Evolutionary conservation across 1,140 invertebrate species (phyloP).

Genomic region (Aphelinus certus): DNA sequence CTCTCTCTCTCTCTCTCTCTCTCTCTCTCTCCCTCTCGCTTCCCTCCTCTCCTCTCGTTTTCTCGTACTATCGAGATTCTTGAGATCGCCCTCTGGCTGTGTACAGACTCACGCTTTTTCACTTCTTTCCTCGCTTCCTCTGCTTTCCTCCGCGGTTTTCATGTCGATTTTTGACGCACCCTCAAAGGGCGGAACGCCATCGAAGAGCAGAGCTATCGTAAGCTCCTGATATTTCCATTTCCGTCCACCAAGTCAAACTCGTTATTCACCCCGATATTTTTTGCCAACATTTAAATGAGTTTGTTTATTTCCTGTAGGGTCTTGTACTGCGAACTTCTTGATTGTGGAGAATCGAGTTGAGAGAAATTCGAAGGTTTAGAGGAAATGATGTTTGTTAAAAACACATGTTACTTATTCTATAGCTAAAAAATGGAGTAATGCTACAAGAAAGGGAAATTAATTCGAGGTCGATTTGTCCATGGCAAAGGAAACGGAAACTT

Average conservation of each 20-base stretch:
- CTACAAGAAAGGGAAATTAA: too few relatives aligned
- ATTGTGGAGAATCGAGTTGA: too few relatives aligned
- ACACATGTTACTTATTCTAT: too few relatives aligned
- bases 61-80: conserved; percentile 28
- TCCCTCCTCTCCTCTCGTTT: background rate
- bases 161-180: conserved; percentile 14
- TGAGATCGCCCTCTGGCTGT: conserved; percentile 3
- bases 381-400: too few relatives aligned
- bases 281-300: conserved; percentile 7
- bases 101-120: background rate
- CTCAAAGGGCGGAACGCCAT: background rate
- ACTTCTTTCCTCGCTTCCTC: background rate
- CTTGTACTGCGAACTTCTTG: too few relatives aligned
- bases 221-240: conserved; percentile 53
- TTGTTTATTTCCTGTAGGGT: too few relatives aligned
- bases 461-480: too few relatives aligned
- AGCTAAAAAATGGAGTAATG: too few relatives aligned
- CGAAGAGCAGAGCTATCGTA: background rate
- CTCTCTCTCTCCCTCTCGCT: conserved; percentile 10
- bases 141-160: background rate
- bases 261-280: conserved; percentile 6
- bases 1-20: background rate
- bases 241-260: conserved; percentile 29
- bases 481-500: too few relatives aligned
- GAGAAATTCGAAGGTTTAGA: too few relatives aligned